Base-by-base conservation (phyloP, 2,888 invertebrate genomes). In the Spodoptera littoralis region DNA sequence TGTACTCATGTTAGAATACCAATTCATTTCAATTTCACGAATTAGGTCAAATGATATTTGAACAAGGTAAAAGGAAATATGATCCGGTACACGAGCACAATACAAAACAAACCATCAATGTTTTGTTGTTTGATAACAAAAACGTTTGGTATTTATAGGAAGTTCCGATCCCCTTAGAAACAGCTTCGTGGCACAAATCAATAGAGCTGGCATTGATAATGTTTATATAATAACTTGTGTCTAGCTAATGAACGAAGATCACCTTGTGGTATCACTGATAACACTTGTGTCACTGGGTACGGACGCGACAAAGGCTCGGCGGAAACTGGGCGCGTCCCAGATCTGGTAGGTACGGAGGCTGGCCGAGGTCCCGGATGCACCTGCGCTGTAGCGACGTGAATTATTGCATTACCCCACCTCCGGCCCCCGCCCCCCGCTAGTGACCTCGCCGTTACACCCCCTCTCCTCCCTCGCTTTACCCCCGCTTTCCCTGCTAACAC, bases 351-450 rank as follows among this genome's bases (percentile, higher is more conserved):
- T 62, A 56, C 27, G 11, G 44, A 53, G 55, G 72, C 61, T 18
- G 45, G 13, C 22, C 53, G 55, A 66, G 84, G 80, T 83, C 83
- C 88, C 83, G 78, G 84, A 84, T 89, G 92, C 91, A 92, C 91
- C 88, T 92, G 92, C 92, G 92, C 92, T 76, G 79, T 88, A 77
- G 82, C 79, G 83, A 88, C 77, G 83, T 85, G 74, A 89, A 83
- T 88, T 85, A 88, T 86, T 87, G 82, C 87, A 80, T 77, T 80
- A 76, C 79, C 82, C 80, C 75, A 36, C 36, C 36, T 36, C 72
- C 60, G 43, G 74, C 70, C 56, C 45, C 62, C 74, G 65, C 67
- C 61, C 67, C 53, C 53, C 60, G 49, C 63, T 41, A 41, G 70
- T 63, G 54, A 55, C 66, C 65, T 71, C 66, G 54, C 50, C 11